Conservation (phyloP, 2,888 invertebrate species). For the Galerucella nymphaeae region DNA sequence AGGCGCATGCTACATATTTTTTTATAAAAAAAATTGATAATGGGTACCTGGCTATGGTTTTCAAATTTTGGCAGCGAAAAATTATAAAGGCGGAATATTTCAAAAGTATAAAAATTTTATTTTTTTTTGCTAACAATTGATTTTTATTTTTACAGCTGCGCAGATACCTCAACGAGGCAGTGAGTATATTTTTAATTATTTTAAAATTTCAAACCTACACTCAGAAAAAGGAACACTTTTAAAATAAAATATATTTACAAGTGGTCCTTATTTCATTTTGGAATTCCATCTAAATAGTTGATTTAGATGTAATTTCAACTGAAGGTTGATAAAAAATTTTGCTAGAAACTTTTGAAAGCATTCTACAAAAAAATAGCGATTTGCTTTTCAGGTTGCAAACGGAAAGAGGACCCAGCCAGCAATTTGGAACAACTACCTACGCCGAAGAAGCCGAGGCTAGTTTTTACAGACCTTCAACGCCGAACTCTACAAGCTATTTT, state of each 20-base stretch:
- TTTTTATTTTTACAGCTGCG: constrained; percentile 78
- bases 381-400: constrained; percentile 82
- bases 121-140: constrained; percentile 5
- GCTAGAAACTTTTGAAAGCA: constrained; percentile 25
- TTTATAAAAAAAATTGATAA: constrained; percentile 5
- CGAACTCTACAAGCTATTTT: constrained; percentile 99
- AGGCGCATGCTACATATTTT: constrained; percentile 23
- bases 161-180: constrained; percentile 91
- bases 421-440: constrained; percentile 85
- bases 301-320: background rate
- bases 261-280: too few species aligned
- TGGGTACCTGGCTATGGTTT: constrained; percentile 1
- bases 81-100: too few species aligned
- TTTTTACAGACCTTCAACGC: constrained; percentile 99
- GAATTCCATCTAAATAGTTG: too few species aligned
- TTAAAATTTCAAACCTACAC: background rate
- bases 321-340: background rate
- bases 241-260: too few species aligned
- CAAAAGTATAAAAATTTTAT: background rate
- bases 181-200: constrained; percentile 70
- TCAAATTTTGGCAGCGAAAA: constrained; percentile 30
- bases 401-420: constrained; percentile 90
- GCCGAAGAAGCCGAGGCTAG: constrained; percentile 99
- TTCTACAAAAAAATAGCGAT: constrained; percentile 26
- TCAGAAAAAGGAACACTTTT: background rate